phyloP scores from a whole-genome alignment of 2,797 vertebrate genomes.

The Periparus ater region DNA sequence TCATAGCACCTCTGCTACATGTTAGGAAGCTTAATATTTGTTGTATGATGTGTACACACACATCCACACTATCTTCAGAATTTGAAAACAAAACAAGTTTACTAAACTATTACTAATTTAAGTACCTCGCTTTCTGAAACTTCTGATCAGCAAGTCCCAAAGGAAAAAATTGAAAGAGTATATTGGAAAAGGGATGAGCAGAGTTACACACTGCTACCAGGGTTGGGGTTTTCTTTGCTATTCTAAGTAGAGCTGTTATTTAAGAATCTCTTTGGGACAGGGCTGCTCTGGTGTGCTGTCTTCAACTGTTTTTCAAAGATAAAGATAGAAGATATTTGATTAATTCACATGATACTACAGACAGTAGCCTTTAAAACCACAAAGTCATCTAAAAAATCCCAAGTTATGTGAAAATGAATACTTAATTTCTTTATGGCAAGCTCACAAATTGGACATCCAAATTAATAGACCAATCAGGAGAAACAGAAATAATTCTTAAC shows the following conservation, averaged over 20 bases:
- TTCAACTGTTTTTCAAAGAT: background rate
- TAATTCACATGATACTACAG: background rate
- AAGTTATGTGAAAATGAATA: background rate
- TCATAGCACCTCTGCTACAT: background rate
- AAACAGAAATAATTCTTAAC: background rate
- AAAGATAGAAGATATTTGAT: background rate
- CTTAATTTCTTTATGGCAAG: background rate
- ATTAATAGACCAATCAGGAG: background rate
- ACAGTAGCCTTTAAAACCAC: background rate
- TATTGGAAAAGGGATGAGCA: background rate
- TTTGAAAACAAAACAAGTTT: background rate
- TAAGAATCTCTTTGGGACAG: background rate
- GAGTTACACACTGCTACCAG: background rate
- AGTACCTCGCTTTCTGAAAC: background rate
- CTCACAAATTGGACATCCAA: background rate
- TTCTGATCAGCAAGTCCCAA: background rate
- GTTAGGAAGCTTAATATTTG: background rate
- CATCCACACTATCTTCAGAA: background rate
- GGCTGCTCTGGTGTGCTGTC: background rate
- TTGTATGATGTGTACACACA: background rate
- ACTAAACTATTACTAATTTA: background rate
- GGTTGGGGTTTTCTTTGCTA: fast-evolving
- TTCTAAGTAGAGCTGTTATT: background rate
- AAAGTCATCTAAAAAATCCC: background rate
- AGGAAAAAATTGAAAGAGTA: background rate